These are phyloP conservation scores for Mormyrops boulengeri DNA, from an alignment of 2,797 vertebrate genomes.

Conservation along the genomic window DNA sequence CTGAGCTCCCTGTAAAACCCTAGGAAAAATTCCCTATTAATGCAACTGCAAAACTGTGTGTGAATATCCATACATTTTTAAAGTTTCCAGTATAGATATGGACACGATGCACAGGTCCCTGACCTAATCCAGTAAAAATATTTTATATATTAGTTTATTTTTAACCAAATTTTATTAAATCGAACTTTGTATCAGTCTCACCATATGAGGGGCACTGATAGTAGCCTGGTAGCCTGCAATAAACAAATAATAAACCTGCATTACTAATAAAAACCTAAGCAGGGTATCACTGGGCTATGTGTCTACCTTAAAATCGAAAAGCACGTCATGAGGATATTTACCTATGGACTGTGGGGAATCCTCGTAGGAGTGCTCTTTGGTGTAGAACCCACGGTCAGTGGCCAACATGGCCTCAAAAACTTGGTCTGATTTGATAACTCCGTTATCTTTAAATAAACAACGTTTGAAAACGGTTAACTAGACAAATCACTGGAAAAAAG, in stretches of 20 bases:
- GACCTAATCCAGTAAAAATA: not conserved
- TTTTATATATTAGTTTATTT: not conserved
- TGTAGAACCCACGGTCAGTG: conserved; percentile 80
- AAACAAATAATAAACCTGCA: conserved; percentile 22
- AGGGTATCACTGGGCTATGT: not conserved
- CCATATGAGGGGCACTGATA: conserved; percentile 91
- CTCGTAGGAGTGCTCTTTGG: conserved; percentile 71
- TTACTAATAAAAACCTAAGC: not conserved
- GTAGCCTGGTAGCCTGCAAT: conserved; percentile 82
- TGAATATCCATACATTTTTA: not conserved
- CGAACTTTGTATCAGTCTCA: conserved; percentile 48
- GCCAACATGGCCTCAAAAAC: conserved; percentile 77
- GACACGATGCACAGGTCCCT: not conserved
- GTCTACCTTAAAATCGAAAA: not conserved
- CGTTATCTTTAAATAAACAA: conserved; percentile 62
- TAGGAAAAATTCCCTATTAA: not conserved
- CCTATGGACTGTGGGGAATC: conserved; percentile 86
- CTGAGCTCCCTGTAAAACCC: not conserved
- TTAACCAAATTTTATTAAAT: not conserved
- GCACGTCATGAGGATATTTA: conserved; percentile 40
- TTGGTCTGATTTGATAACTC: conserved; percentile 67
- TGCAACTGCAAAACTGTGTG: not conserved
- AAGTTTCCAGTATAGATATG: not conserved
- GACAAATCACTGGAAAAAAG: not conserved
- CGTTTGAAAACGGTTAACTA: not conserved